phyloP scores from a whole-genome alignment of 2,888 invertebrate genomes.

The Sympetrum striolatum region DNA sequence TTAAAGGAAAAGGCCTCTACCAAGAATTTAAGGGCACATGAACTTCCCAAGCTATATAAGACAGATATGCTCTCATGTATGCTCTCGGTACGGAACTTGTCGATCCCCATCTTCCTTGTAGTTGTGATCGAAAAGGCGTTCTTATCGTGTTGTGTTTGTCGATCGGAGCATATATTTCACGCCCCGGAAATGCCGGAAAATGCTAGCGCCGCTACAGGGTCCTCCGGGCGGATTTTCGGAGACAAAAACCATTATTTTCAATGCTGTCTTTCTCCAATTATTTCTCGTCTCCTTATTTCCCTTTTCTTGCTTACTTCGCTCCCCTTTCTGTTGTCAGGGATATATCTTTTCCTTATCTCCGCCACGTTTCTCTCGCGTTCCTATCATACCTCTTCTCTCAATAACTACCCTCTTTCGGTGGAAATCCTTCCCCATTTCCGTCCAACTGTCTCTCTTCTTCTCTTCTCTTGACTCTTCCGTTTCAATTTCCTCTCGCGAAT shows the following conservation, averaged over 20 bases:
- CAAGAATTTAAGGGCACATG: too few species aligned
- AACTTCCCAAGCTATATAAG: too few species aligned
- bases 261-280: neutral
- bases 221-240: neutral
- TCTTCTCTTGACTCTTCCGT: neutral
- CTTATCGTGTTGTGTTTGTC: neutral
- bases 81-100: too few species aligned
- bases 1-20: too few species aligned
- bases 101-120: too few species aligned
- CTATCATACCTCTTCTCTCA: neutral
- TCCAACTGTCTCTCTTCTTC: neutral
- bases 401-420: neutral
- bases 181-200: neutral
- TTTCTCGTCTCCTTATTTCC: conserved; percentile 3
- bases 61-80: too few species aligned
- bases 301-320: neutral
- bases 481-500: neutral
- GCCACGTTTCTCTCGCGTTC: neutral
- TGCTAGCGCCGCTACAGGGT: neutral
- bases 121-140: too few species aligned
- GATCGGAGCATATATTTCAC: neutral
- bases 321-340: neutral
- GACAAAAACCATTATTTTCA: conserved; percentile 14
- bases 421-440: neutral
- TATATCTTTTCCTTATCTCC: neutral